These are phyloP conservation scores for Neomorphus geoffroyi DNA, from an alignment of 2,797 vertebrate genomes.

Conservation along the genomic window DNA sequence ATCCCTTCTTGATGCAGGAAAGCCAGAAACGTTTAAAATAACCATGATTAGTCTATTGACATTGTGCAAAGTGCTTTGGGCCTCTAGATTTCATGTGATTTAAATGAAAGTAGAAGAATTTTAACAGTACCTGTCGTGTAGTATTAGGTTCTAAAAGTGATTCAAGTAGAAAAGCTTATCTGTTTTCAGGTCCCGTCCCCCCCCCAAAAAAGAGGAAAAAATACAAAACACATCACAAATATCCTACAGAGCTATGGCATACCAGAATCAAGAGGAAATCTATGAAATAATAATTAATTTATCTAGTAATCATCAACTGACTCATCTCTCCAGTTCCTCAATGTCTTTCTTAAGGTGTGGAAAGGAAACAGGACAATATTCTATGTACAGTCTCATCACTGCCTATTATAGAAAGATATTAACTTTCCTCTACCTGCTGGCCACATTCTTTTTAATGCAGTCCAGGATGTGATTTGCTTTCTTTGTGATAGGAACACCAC, in stretches of 20 bases:
- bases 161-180: background rate
- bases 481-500: background rate
- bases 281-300: background rate
- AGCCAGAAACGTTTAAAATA: background rate
- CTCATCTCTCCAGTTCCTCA: background rate
- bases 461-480: background rate
- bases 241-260: background rate
- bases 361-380: background rate
- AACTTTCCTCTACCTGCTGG: background rate
- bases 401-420: background rate
- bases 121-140: background rate
- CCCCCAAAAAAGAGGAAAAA: background rate
- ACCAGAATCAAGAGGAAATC: background rate
- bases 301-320: background rate
- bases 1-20: background rate
- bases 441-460: background rate
- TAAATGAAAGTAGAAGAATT: conserved; percentile 1
- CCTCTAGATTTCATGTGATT: background rate
- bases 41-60: background rate
- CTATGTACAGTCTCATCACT: background rate
- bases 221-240: background rate
- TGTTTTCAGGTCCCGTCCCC: background rate
- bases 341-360: background rate
- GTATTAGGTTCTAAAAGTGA: background rate
- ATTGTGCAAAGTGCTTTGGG: background rate